phyloP scores from a whole-genome alignment of 1,140 invertebrate genomes.

The Monochamus saltuarius region DNA sequence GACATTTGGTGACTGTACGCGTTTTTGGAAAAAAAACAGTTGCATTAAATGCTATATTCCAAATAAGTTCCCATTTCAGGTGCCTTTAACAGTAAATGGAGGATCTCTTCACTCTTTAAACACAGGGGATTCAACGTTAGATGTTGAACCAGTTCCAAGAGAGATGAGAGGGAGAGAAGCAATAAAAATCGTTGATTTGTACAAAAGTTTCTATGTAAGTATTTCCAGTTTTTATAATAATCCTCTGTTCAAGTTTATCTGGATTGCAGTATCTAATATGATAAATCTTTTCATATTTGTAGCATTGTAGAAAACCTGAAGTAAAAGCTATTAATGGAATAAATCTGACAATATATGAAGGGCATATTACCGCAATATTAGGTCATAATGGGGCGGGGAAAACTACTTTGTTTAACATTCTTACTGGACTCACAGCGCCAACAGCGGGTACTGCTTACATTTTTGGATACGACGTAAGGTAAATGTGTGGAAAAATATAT shows the following conservation, averaged over 20 bases:
- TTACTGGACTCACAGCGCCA: constrained; percentile 77
- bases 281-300: constrained; percentile 1
- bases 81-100: constrained; percentile 61
- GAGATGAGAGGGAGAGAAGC: constrained; percentile 74
- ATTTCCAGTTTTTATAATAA: neutral
- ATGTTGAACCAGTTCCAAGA: constrained; percentile 73
- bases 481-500: constrained; percentile 5
- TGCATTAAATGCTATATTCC: too few relatives aligned
- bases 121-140: constrained; percentile 56
- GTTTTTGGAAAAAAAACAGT: too few relatives aligned
- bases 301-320: constrained; percentile 57
- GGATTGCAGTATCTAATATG: too few relatives aligned
- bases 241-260: too few relatives aligned
- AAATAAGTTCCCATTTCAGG: constrained; percentile 40
- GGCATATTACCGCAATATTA: constrained; percentile 82
- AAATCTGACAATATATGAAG: constrained; percentile 74
- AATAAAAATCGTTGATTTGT: constrained; percentile 72
- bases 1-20: too few relatives aligned
- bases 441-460: constrained; percentile 74
- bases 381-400: constrained; percentile 91
- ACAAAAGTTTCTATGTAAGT: constrained; percentile 64
- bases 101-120: constrained; percentile 60
- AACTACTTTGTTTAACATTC: constrained; percentile 82
- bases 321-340: constrained; percentile 64
- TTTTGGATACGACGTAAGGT: constrained; percentile 70